Evolutionary conservation across 2,888 invertebrate genomes (phyloP), one percentile per base, ranked within the genome.

Genomic region (Quadriops clusia): DNA sequence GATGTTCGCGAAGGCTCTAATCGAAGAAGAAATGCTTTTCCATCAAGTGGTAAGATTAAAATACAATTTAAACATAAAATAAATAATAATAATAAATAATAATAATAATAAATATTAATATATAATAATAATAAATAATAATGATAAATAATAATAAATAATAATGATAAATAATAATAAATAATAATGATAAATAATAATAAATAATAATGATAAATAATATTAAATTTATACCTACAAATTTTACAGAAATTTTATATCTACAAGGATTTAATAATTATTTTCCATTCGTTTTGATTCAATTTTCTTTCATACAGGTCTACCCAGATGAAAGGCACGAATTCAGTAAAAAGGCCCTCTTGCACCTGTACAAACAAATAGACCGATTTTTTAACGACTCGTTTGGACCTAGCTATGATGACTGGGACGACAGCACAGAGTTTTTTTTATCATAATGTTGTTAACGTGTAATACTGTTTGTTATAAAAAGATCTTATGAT

Each of bases 261-360:
- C n/a, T n/a, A n/a, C n/a, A n/a, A n/a, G n/a, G n/a, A n/a, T n/a
- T n/a, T n/a, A n/a, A n/a, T n/a, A n/a, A n/a, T n/a, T n/a, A n/a
- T n/a, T 9, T 18, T 5, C 7, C 9, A 26, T 11, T 14, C n/a
- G n/a, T n/a, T n/a, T n/a, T n/a, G n/a, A n/a, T n/a, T 13, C n/a
- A 15, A 23, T 28, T 4, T 28, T 23, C 21, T 53, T 58, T 29
- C 26, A 54, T 58, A 10, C 63, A 87, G 86, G 74, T 86, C 0
- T 91, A 91, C 56, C 83, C 89, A 0, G 89, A 90, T 56, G 86
- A 86, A 55, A 78, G 77, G 17, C 86, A 89, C 56, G 64, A 69
- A 23, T 74, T 90, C 49, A 67, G 69, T 37, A 74, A 43, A 36
- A 55, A 78, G 26, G 79, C 84, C 1, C 65, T 72, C 28, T 66